Percentiles rank a stretch among this genome's conserved stretches.
These are phyloP conservation scores for Lamprotornis superbus DNA, from an alignment of 2,113 vertebrate genomes.

Conservation along the genomic window DNA sequence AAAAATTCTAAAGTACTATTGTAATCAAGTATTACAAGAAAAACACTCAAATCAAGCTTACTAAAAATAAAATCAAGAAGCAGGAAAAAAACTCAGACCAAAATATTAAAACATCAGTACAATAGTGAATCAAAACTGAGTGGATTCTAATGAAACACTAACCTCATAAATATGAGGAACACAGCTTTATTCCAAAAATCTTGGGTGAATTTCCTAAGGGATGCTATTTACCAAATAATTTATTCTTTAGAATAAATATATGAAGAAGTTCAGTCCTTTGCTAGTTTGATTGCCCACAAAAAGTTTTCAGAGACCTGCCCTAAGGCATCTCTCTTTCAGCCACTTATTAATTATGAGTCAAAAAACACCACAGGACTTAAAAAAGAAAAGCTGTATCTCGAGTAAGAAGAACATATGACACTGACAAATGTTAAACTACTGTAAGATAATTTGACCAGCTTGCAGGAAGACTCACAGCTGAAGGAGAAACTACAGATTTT, in stretches of 20 bases:
- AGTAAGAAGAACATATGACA: not conserved
- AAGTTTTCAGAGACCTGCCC: not conserved
- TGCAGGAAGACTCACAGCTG: not conserved
- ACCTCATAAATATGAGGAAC: not conserved
- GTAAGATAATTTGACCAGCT: not conserved
- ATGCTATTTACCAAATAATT: not conserved
- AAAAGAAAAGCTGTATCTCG: fast-evolving
- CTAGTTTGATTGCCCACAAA: not conserved
- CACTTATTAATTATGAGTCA: not conserved
- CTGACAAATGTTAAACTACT: not conserved
- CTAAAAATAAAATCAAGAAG: not conserved
- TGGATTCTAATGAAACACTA: not conserved
- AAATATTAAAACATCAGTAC: not conserved
- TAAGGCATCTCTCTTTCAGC: not conserved
- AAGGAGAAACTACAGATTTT: not conserved
- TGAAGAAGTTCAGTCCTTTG: not conserved
- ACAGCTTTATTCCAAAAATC: not conserved
- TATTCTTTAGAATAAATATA: not conserved
- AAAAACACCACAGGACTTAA: not conserved
- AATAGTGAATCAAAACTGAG: not conserved
- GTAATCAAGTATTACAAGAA: not conserved
- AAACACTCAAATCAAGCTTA: not conserved
- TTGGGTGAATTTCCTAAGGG: not conserved
- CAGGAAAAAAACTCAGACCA: not conserved
- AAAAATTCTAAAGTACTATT: not conserved